phyloP scores from a whole-genome alignment of 64 coral and sea anemone species.

The Astreopora myriophthalma region DNA sequence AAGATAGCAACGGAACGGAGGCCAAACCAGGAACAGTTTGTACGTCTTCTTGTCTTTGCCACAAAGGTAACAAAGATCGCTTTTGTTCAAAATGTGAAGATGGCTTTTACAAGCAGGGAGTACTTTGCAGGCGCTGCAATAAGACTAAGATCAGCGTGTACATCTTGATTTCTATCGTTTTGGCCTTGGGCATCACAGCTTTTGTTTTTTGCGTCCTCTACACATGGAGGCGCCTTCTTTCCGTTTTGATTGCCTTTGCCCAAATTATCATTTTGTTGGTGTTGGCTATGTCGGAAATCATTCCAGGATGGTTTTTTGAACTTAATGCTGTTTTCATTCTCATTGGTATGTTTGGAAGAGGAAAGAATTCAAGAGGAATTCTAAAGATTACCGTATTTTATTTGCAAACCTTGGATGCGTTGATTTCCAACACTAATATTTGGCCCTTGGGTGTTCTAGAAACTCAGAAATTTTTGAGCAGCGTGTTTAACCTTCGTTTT shows the following conservation, averaged over 20 bases:
- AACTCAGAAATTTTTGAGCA: constrained; percentile 58
- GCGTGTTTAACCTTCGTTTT: constrained; percentile 78
- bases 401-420: constrained; percentile 77
- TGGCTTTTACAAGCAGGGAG: constrained; percentile 50
- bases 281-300: constrained; percentile 38
- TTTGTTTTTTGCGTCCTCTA: constrained; percentile 18
- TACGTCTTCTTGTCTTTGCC: constrained; percentile 8
- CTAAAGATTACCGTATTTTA: constrained; percentile 80
- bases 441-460: constrained; percentile 54
- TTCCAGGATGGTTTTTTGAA: constrained; percentile 85
- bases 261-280: constrained; percentile 39
- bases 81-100: constrained; percentile 63
- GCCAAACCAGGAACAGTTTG: constrained; percentile 25
- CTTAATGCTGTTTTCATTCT: constrained; percentile 53
- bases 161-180: constrained; percentile 1
- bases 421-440: constrained; percentile 52
- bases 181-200: constrained; percentile 8
- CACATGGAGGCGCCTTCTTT: constrained; percentile 36
- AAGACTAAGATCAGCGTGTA: constrained; percentile 26
- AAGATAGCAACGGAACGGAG: neutral
- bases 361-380: constrained; percentile 28
- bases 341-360: constrained; percentile 64
- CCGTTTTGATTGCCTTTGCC: constrained; percentile 12
- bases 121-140: constrained; percentile 25
- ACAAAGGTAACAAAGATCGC: constrained; percentile 14